These are phyloP conservation scores for Anguilla obscura DNA, from an alignment of 2,797 vertebrate species.

Conservation along the genomic window DNA sequence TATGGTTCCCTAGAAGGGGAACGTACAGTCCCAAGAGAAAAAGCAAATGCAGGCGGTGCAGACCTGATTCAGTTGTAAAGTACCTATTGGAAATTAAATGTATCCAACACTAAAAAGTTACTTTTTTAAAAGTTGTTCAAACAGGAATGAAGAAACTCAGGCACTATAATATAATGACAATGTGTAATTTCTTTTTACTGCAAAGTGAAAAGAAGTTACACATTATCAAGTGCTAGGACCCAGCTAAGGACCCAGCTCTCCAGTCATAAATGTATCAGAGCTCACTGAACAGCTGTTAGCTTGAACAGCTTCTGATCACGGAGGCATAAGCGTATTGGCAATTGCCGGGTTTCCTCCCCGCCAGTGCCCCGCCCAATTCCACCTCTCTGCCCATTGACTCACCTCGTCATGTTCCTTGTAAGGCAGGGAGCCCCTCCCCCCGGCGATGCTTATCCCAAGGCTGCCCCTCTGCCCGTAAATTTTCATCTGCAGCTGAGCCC, in stretches of 20 bases:
- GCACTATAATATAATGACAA: too few relatives aligned
- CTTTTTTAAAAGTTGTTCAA: too few relatives aligned
- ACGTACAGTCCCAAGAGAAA: not conserved
- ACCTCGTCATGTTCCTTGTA: constrained; percentile 84
- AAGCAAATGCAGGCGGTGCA: not conserved
- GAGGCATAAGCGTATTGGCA: not conserved
- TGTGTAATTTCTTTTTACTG: too few relatives aligned
- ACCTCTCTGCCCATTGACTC: constrained; percentile 40
- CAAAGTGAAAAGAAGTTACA: not conserved
- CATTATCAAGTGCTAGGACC: not conserved
- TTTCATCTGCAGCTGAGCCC: constrained; percentile 82
- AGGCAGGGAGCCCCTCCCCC: constrained; percentile 81
- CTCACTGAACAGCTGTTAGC: too few relatives aligned
- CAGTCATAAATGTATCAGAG: too few relatives aligned
- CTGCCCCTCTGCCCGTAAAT: constrained; percentile 78
- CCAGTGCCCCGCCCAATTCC: not conserved
- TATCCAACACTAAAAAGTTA: too few relatives aligned
- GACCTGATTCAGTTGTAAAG: not conserved
- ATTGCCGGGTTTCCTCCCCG: not conserved
- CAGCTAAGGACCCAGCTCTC: too few relatives aligned
- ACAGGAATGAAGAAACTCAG: too few relatives aligned
- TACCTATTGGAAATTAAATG: too few relatives aligned
- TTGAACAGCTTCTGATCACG: too few relatives aligned
- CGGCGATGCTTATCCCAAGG: constrained; percentile 85
- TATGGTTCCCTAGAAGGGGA: not conserved